These are phyloP conservation scores for Ariolimax columbianus DNA, from an alignment of 2,888 invertebrate genomes.

Conservation along the genomic window DNA sequence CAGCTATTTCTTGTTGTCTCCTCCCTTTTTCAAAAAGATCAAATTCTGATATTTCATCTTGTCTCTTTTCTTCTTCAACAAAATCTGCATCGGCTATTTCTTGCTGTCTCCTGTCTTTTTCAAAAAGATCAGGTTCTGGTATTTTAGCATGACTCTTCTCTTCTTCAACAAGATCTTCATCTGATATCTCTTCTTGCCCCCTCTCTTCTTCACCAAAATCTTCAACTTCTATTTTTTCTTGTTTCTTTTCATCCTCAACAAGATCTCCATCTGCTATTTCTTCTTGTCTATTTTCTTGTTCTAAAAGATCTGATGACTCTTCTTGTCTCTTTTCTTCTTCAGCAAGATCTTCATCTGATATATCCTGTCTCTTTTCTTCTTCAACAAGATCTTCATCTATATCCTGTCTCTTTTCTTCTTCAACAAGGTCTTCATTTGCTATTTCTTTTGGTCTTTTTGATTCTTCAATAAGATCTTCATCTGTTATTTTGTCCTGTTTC, in stretches of 20 bases:
- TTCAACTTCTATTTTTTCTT: constrained; percentile 2
- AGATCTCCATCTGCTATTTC: constrained; percentile 41
- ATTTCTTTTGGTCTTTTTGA: not conserved
- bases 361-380: constrained; percentile 6
- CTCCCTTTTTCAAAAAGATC: constrained; percentile 37
- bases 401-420: not conserved
- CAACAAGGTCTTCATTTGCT: not conserved
- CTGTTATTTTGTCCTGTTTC: not conserved
- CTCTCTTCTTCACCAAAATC: not conserved
- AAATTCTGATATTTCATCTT: constrained; percentile 32
- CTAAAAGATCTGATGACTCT: not conserved
- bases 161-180: not conserved
- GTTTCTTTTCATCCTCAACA: constrained; percentile 25
- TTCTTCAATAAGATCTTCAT: not conserved
- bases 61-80: not conserved
- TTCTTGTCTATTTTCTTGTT: not conserved
- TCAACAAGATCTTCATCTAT: not conserved
- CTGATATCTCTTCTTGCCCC: not conserved
- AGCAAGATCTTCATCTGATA: constrained; percentile 13
- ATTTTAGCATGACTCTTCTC: constrained; percentile 3
- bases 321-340: not conserved
- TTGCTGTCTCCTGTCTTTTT: not conserved
- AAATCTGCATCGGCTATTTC: constrained; percentile 14
- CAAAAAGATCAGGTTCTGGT: constrained; percentile 1
- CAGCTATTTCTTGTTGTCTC: not conserved